phyloP scores from a whole-genome alignment of 2,888 invertebrate species.

The Alsophila aescularia region DNA sequence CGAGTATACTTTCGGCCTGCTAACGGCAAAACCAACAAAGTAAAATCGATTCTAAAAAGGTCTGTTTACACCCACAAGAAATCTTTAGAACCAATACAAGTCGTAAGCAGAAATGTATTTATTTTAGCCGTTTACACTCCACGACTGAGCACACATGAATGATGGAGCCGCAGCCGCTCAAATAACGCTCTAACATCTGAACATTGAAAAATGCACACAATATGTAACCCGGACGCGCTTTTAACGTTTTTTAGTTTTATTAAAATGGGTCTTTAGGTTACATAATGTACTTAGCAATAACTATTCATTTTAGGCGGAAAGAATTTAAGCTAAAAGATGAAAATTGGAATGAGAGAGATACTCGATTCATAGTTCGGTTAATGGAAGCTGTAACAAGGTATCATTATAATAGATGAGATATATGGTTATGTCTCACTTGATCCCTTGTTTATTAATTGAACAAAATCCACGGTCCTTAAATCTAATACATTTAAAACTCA shows the following conservation, averaged over 20 bases:
- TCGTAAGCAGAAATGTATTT: slow-evolving; percentile 32
- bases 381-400: too few species aligned
- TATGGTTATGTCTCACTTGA: too few species aligned
- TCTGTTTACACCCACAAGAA: slow-evolving; percentile 20
- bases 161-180: slow-evolving; percentile 38
- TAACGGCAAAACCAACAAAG: neutral
- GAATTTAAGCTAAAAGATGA: too few species aligned
- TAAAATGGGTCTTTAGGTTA: neutral
- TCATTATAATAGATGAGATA: too few species aligned
- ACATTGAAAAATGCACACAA: slow-evolving; percentile 45
- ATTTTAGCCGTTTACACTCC: slow-evolving; percentile 35
- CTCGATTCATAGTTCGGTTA: too few species aligned
- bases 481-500: too few species aligned
- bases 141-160: slow-evolving; percentile 41
- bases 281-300: too few species aligned
- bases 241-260: neutral
- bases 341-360: too few species aligned
- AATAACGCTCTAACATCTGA: slow-evolving; percentile 38
- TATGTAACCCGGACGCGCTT: slow-evolving; percentile 4
- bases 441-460: too few species aligned
- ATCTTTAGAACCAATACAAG: slow-evolving; percentile 27
- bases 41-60: slow-evolving; percentile 19
- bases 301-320: too few species aligned
- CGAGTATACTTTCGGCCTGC: neutral
- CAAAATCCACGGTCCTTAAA: too few species aligned